Evolutionary conservation across 1,140 invertebrate genomes (phyloP), one percentile per base, ranked within the genome.

Genomic region (Leptopilina boulardi): DNA sequence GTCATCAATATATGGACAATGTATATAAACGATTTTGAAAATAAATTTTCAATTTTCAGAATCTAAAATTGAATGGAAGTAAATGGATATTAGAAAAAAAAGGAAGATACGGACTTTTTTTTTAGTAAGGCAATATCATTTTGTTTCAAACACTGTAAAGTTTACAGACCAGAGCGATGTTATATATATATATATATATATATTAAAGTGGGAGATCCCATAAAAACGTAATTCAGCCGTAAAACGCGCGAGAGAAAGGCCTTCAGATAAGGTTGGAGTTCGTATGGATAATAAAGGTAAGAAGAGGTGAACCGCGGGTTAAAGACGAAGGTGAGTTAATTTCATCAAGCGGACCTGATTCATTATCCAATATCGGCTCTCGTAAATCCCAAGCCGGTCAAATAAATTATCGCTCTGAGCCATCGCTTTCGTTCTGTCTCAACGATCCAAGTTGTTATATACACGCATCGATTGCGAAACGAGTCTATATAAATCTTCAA

Each of bases 281-380:
- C 23, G 44, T 51, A 71, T n/a, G 73, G 76, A 80, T 83, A 87
- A 88, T 87, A 88, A 88, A 88, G 80, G 82, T 84, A 81, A 85
- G 78, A 78, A 82, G 75, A 80, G 70, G 71, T 74, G 78, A 26
- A 77, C 77, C 77, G 72, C 75, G 72, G 41, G 80, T 80, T 80
- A 85, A 84, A 86, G 80, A 74, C 82, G 72, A 81, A 80, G 84
- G 79, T 83, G 76, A 87, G 84, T 89, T 90, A 90, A 91, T 90
- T 90, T 83, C 84, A 91, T 90, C 88, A 90, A 85, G 87, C 87
- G 82, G 80, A 81, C 87, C 88, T 91, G 90, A 91, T 91, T 91
- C 89, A 91, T 91, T 91, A 89, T 89, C 89, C 89, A 91, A 91
- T 91, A 91, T 91, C 83, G 86, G 80, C 66, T 80, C 76, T 89